Percentiles rank a stretch among this genome's conserved stretches.
Evolutionary conservation across 2,888 invertebrate species (phyloP).

Genomic region (Netelia virgata): DNA sequence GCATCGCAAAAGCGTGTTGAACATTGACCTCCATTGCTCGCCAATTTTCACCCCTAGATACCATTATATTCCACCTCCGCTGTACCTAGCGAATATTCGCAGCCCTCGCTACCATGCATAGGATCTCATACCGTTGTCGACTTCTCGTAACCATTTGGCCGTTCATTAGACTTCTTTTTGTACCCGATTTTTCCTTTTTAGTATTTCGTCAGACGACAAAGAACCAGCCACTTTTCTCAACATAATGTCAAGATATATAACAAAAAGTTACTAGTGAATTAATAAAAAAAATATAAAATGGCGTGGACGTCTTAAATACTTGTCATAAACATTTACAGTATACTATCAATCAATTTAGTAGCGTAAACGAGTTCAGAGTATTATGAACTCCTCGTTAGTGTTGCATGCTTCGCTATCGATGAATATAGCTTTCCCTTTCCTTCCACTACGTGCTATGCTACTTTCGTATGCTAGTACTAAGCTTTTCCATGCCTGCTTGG

Average conservation of each 20-base stretch:
- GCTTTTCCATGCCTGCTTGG: constrained; percentile 47
- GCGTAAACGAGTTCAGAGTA: not conserved
- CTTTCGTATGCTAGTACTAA: constrained; percentile 21
- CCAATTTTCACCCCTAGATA: constrained; percentile 21
- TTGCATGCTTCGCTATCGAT: constrained; percentile 63
- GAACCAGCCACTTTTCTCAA: no score
- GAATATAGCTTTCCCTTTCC: constrained; percentile 50
- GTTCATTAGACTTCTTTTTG: no score
- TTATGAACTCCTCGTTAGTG: constrained; percentile 8
- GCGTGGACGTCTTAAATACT: not conserved
- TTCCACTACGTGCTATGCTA: not conserved
- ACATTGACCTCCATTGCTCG: constrained; percentile 39
- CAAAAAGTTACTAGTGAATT: not conserved
- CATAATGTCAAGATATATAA: no score
- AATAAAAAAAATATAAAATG: not conserved
- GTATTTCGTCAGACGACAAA: no score
- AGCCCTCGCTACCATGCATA: not conserved
- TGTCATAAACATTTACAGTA: not conserved
- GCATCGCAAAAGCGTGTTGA: not conserved
- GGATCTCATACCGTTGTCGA: not conserved
- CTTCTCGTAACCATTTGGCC: no score
- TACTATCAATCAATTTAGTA: not conserved
- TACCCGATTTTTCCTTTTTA: no score
- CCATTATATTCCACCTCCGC: constrained; percentile 16
- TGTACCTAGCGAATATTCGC: not conserved